A percentile compares a stretch with the other conserved stretches of the same genome.
These are phyloP conservation scores for Geopemphigus sp. DNA, from an alignment of 1,140 invertebrate species.

Conservation along the genomic window DNA sequence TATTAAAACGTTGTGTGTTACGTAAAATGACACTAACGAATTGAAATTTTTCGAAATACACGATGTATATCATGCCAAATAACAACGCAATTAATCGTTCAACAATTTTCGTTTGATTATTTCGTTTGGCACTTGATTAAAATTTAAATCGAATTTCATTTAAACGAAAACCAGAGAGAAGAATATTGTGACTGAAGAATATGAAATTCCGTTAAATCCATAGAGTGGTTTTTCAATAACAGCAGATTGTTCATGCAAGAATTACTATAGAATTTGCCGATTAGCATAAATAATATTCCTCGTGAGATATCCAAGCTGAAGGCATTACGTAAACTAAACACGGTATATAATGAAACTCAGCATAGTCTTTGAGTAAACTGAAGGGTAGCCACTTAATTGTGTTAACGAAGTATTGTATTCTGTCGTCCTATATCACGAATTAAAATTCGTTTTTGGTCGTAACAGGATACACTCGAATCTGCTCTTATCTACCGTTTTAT, in stretches of 20 bases:
- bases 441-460: not conserved
- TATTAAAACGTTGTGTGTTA: not conserved
- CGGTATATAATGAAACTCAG: not conserved
- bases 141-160: not conserved
- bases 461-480: not conserved
- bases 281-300: not conserved
- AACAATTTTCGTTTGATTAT: not conserved
- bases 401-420: not conserved
- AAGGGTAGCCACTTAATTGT: slow-evolving; percentile 2
- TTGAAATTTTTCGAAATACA: too few species aligned
- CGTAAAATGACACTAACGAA: not conserved
- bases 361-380: too few species aligned
- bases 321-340: not conserved
- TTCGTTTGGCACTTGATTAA: not conserved
- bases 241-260: not conserved
- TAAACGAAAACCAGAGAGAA: not conserved
- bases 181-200: not conserved
- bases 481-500: too few species aligned
- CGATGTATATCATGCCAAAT: too few species aligned
- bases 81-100: not conserved
- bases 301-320: not conserved
- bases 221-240: slow-evolving; percentile 20
- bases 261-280: not conserved
- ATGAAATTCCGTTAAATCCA: not conserved
- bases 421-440: not conserved